Evolutionary conservation across 2,888 invertebrate genomes (phyloP), one percentile per base, ranked within the genome.

Genomic region (Sesia apiformis): DNA sequence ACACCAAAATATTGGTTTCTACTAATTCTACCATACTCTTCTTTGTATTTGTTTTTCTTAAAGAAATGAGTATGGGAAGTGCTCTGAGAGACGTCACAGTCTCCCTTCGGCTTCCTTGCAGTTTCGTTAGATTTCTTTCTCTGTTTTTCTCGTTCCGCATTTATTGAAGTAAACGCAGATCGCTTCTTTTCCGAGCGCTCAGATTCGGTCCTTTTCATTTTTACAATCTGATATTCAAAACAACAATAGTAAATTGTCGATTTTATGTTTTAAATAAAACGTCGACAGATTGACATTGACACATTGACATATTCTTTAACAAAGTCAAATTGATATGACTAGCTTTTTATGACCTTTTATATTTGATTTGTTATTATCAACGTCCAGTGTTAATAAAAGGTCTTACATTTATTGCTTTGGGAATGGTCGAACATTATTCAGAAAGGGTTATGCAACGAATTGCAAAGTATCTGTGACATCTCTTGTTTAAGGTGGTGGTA

Each of bases 31-130:
- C 66, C 58, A 49, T 68, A 74, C 1, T 58, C 56, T 0, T 63
- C 63, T 1, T 68, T 61, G 55, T 65, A 61, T 52, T 60, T 65
- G 3, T 65, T 57, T 53, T 65, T 67, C 54, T 63, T 72, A 43
- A 66, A 78, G 55, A 72, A 84, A 40, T 82, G 73, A 0, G 88
- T 83, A 39, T 81, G 77, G 0, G 82, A 75, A 3, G 77, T 67
- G 53, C 67, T 70, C 6, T 53, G 54, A 0, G 78, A 67, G 0
- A 63, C 55, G 3, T 63, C 55, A 53, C 74, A 74, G 51, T 72
- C 62, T 4, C 61, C 68, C 53, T 58, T 68, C 1, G 61, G 60
- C 53, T 70, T 74, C 42, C 64, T 70, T 3, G 57, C 50, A 1
- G 38, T 5, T 23, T 23, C 23, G 23, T 23, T 23, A 23, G 23